phyloP scores from a whole-genome alignment of 2,113 vertebrate genomes.

The Motacilla alba region DNA sequence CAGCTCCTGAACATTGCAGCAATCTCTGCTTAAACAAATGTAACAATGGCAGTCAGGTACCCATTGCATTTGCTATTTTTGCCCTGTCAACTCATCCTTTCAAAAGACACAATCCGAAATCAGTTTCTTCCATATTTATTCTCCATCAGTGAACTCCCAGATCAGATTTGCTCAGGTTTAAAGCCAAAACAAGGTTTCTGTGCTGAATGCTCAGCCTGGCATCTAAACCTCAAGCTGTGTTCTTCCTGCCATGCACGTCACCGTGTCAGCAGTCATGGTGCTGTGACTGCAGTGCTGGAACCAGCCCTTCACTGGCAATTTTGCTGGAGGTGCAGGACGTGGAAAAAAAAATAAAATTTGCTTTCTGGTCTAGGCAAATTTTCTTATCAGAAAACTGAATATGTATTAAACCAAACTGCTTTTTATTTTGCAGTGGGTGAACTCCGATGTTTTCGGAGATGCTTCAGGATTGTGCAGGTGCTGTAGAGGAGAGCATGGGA shows the following conservation, averaged over 20 bases:
- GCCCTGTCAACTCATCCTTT: constrained; percentile 54
- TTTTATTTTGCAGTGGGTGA: background rate
- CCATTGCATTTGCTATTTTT: constrained; percentile 55
- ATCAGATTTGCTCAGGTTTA: constrained; percentile 60
- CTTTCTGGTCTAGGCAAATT: background rate
- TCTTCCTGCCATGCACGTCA: background rate
- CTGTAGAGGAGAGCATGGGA: background rate
- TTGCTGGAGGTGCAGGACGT: background rate
- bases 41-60: constrained; percentile 51
- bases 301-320: background rate
- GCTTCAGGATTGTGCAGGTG: background rate
- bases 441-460: rapidly evolving
- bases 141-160: constrained; percentile 46
- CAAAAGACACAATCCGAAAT: constrained; percentile 61
- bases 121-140: constrained; percentile 61
- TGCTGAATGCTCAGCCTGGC: constrained; percentile 48
- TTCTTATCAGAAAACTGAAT: background rate
- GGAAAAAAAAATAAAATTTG: background rate
- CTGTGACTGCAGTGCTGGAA: background rate
- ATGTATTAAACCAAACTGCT: background rate
- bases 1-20: background rate
- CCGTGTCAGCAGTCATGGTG: background rate
- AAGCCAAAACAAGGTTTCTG: constrained; percentile 59
- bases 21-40: constrained; percentile 63
- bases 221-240: constrained; percentile 44